Percentiles rank a stretch among this genome's conserved stretches.
Evolutionary conservation across 2,797 vertebrate species (phyloP).

Genomic region (Tapirus indicus): DNA sequence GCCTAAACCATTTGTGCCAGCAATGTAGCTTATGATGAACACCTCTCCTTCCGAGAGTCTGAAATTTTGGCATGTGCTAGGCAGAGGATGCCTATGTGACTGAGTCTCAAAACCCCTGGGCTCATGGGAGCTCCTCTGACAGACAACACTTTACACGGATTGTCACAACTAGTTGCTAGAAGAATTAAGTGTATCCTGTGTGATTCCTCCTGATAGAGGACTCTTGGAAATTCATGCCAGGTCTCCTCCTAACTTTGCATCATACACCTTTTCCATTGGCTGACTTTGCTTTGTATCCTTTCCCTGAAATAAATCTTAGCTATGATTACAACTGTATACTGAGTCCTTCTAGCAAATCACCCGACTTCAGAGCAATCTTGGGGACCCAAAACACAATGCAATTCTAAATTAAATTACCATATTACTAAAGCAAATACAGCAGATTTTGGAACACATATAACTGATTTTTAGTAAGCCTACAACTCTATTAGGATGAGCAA

Average conservation of each 20-base stretch:
- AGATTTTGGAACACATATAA: constrained; percentile 40
- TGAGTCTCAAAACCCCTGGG: not conserved
- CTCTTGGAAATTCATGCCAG: not conserved
- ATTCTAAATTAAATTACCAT: constrained; percentile 51
- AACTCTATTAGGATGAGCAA: constrained; percentile 51
- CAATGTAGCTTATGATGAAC: not conserved
- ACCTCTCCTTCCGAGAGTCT: not conserved
- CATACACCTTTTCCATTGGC: not conserved
- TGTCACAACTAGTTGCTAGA: not conserved
- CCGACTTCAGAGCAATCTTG: not conserved
- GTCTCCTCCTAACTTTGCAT: not conserved
- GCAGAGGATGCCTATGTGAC: not conserved
- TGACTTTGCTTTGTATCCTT: not conserved
- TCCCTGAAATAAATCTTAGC: constrained; percentile 22
- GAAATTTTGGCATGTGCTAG: not conserved
- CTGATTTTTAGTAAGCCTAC: constrained; percentile 44
- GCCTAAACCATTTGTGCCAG: not conserved
- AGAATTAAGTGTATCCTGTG: not conserved
- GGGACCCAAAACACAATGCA: constrained; percentile 13
- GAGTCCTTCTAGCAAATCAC: not conserved
- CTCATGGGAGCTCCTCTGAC: not conserved
- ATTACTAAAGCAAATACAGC: constrained; percentile 62
- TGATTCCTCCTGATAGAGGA: not conserved
- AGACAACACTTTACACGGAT: not conserved
- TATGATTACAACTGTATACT: not conserved